Evolutionary conservation across 2,797 vertebrate genomes (phyloP).

Genomic region (Peromyscus nudipes): DNA sequence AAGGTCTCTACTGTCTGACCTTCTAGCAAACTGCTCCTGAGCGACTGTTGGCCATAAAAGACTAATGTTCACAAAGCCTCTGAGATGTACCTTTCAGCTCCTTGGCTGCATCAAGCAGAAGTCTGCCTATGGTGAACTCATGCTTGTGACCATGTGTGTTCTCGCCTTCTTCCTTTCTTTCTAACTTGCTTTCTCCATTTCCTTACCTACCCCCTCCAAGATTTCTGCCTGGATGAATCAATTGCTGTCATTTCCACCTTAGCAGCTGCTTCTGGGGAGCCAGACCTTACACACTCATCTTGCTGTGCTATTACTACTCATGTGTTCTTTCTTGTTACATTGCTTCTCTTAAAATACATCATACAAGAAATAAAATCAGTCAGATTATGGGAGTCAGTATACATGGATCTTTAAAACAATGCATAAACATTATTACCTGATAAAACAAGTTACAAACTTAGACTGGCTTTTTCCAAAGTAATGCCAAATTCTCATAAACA

Average conservation of each 20-base stretch:
- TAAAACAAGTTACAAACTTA: constrained; percentile 64
- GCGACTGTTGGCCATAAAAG: not conserved
- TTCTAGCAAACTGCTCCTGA: not conserved
- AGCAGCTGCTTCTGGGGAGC: not conserved
- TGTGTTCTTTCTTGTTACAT: not conserved
- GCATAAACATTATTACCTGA: not conserved
- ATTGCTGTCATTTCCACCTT: not conserved
- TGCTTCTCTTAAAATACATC: not conserved
- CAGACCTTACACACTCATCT: not conserved
- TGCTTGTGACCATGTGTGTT: not conserved
- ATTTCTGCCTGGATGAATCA: not conserved
- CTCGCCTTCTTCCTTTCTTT: not conserved
- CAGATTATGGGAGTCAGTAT: not conserved
- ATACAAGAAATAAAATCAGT: not conserved
- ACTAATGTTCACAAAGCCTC: not conserved
- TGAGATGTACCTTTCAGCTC: not conserved
- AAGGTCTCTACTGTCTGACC: not conserved
- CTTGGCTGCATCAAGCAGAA: not conserved
- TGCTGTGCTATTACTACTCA: not conserved
- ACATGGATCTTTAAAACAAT: constrained; percentile 15
- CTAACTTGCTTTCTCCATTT: not conserved
- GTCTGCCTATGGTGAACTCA: not conserved
- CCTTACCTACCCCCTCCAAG: not conserved
- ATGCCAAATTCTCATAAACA: constrained; percentile 61
- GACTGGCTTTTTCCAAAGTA: not conserved